phyloP scores from a whole-genome alignment of 1,140 invertebrate genomes.

The Drosophila auraria region DNA sequence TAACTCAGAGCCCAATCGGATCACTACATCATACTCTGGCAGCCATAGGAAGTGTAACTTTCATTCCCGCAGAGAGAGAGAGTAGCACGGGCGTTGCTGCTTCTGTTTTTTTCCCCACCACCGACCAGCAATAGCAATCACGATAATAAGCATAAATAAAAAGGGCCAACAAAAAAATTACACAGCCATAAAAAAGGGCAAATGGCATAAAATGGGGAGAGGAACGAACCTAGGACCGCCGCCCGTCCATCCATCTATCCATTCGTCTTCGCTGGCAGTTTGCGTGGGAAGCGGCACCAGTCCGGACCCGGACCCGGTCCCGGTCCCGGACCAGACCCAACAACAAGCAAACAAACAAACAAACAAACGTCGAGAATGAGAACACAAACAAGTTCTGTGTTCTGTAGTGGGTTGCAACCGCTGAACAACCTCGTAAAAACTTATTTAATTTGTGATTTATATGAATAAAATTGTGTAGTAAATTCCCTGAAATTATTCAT shows the following conservation, averaged over 20 bases:
- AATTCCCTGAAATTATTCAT: constrained; percentile 81
- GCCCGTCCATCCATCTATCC: constrained; percentile 25
- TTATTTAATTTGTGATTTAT: constrained; percentile 84
- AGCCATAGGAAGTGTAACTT: background rate
- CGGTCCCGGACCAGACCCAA: constrained; percentile 3
- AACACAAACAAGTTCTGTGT: constrained; percentile 81
- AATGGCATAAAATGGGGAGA: constrained; percentile 37
- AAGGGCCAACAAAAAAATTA: constrained; percentile 78
- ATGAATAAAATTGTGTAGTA: constrained; percentile 83
- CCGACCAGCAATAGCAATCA: constrained; percentile 65
- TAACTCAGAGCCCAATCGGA: constrained; percentile 4
- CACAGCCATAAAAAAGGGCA: constrained; percentile 78
- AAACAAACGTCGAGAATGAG: constrained; percentile 41
- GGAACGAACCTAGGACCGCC: background rate
- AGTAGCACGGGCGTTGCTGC: background rate
- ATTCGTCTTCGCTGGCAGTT: constrained; percentile 20
- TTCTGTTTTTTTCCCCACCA: constrained; percentile 8
- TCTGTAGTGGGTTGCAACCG: constrained; percentile 74
- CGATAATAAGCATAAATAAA: constrained; percentile 83
- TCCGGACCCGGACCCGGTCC: background rate
- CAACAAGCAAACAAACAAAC: constrained; percentile 25
- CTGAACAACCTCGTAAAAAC: constrained; percentile 82
- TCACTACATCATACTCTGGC: background rate
- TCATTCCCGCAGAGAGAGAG: background rate
- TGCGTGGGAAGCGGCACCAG: constrained; percentile 12